Evolutionary conservation across 2,113 vertebrate species (phyloP), one percentile per base, ranked within the genome.

Genomic region (Typhlomys cinereus): DNA sequence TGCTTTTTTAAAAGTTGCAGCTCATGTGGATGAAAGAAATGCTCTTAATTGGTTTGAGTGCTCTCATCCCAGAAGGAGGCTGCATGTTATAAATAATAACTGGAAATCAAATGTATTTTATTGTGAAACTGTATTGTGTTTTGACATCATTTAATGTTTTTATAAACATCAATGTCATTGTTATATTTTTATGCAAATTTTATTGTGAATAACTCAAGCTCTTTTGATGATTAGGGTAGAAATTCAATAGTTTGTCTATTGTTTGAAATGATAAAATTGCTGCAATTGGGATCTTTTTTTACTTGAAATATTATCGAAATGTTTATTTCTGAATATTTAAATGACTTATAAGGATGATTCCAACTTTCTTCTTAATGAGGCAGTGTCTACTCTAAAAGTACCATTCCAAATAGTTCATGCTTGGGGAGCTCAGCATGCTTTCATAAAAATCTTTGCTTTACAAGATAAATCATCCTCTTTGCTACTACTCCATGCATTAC

Each of bases 31-130:
- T 95, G 93, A 94, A 92, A 97, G 29, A 94, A 78, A 86, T 52
- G 34, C 18, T 88, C 80, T 71, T 96, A 94, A 96, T 95, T 97
- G 91, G 25, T 34, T 97, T 95, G 97, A 84, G 4, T 25, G 5
- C 79, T 93, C 79, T 91, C 74, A 96, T 97, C 93, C 94, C 66
- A 89, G 95, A 94, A 94, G 94, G 95, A 96, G 88, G 64, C 48
- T 93, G 89, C 89, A 70, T 84, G 61, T 50, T 95, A 76, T 82
- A 96, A 93, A 80, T 85, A 96, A 89, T 97, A 96, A 96, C 90
- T 96, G 93, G 54, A 62, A 93, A 95, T 97, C 87, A 95, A 25
- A 15, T 94, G 80, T 93, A 23, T 95, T 95, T 94, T 96, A 96
- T 95, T 50, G 14, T 2, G 85, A 73, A 97, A 82, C 81, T 93